A percentile compares a stretch with the other conserved stretches of the same genome.
These are phyloP conservation scores for Spongilla lacustris DNA, from an alignment of 37 sponge, comb jelly and placozoan species.

Conservation along the genomic window DNA sequence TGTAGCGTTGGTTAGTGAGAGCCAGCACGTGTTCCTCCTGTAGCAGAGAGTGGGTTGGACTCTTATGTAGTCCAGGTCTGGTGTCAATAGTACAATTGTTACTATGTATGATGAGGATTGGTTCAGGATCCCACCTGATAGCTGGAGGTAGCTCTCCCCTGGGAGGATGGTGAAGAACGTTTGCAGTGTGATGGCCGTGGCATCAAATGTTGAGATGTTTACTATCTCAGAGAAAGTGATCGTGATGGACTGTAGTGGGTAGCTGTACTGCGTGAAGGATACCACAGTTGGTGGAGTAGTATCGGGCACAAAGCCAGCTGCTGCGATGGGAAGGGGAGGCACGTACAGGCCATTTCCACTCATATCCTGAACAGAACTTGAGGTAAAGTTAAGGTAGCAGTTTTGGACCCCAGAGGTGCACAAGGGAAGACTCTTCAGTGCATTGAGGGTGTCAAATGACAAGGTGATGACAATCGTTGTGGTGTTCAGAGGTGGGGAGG, in stretches of 20 bases:
- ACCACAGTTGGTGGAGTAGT: conserved; percentile 62
- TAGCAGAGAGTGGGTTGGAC: conserved; percentile 74
- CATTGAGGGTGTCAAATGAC: conserved; percentile 80
- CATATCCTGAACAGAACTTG: conserved; percentile 57
- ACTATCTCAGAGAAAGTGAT: conserved; percentile 84
- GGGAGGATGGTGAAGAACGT: conserved; percentile 68
- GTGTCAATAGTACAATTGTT: conserved; percentile 43
- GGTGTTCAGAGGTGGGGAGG: conserved; percentile 34
- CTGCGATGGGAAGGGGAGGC: conserved; percentile 16
- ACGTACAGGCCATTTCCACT: conserved; percentile 57
- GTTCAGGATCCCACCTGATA: conserved; percentile 72
- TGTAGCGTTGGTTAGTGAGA: conserved; percentile 53
- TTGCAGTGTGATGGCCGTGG: conserved; percentile 64
- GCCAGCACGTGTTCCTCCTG: conserved; percentile 90
- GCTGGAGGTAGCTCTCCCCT: conserved; percentile 16
- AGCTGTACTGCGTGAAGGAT: conserved; percentile 87
- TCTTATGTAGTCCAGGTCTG: conserved; percentile 83
- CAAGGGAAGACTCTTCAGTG: conserved; percentile 64
- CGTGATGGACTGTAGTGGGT: conserved; percentile 70
- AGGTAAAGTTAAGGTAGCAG: conserved; percentile 64
- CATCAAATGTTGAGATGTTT: conserved; percentile 70
- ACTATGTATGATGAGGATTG: conserved; percentile 63
- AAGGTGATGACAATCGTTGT: conserved; percentile 55
- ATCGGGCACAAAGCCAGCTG: conserved; percentile 56
- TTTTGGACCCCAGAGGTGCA: conserved; percentile 63